Percentiles rank a stretch among this genome's conserved stretches.
Conservation (phyloP, 2,113 vertebrate species). For the Romanogobio albipinnatus region DNA sequence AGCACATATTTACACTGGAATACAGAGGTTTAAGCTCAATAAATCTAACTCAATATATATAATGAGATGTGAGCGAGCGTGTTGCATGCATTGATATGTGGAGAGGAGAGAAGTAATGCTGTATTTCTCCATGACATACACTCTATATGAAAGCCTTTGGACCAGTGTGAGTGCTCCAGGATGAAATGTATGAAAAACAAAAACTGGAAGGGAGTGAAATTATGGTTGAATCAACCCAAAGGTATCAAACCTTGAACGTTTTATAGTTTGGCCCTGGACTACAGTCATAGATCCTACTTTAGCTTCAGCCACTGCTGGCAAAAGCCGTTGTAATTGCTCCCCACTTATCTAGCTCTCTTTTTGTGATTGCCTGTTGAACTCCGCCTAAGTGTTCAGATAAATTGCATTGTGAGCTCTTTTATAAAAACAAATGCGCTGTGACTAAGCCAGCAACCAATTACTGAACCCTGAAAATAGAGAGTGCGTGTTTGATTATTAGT, state of each 20-base stretch:
- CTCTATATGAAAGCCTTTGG: neutral
- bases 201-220: neutral
- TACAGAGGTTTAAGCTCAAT: slow-evolving; percentile 31
- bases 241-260: neutral
- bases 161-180: neutral
- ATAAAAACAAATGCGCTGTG: slow-evolving; percentile 36
- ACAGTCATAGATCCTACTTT: slow-evolving; percentile 12
- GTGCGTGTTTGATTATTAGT: slow-evolving; percentile 32
- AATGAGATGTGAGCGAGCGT: slow-evolving; percentile 9
- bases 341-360: slow-evolving; percentile 33
- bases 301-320: slow-evolving; percentile 6
- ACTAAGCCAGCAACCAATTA: slow-evolving; percentile 33
- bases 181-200: neutral
- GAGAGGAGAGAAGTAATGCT: neutral
- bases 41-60: slow-evolving; percentile 42
- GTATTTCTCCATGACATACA: neutral
- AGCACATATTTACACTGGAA: slow-evolving; percentile 14
- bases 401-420: slow-evolving; percentile 21
- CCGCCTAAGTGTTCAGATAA: slow-evolving; percentile 18
- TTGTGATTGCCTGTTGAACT: slow-evolving; percentile 22
- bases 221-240: neutral
- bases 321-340: slow-evolving; percentile 18
- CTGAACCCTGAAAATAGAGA: slow-evolving; percentile 10
- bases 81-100: slow-evolving; percentile 14
- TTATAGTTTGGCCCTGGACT: neutral